Base-by-base conservation (phyloP, 2,888 invertebrate genomes). In the Lepidocyrtoides sp. region DNA sequence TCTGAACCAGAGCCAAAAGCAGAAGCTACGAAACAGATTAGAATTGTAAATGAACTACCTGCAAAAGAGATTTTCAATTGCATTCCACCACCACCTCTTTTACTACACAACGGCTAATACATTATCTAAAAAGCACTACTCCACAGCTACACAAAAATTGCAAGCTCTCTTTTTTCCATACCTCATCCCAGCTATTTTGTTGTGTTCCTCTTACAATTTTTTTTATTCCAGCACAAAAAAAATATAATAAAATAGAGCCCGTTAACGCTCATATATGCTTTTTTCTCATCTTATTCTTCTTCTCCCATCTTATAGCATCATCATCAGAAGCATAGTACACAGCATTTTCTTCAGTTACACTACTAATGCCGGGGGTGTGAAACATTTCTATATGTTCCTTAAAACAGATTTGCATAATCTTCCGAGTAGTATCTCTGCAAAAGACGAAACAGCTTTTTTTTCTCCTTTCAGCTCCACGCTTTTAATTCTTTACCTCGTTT, bases 31-130 rank as follows among this genome's bases (percentile, higher is more conserved):
- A 60, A 69, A 69, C 51, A 85, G 60, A 92, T 92, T 92, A 92
- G 88, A 90, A 92, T 92, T 92, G 92, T 88, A 90, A 92, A 92
- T 92, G 91, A 92, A 92, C 91, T 92, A 92, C 92, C 92, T 92
- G 92, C 92, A 92, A 92, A 89, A 92, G 92, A 92, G 92, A 92
- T 92, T 92, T 91, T 88, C 89, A 86, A 91, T 92, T 92, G 92
- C 92, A 92, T 92, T 91, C 91, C 90, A 75, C 85, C 91, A 77
- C 54, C 36, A 23, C 17, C 17, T n/a, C 77, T 20, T 5, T 14
- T 14, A 14, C 51, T 14, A 20, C 44, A 26, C 32, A 41, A 44
- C 17, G 48, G 23, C 66, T 86, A 86, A 72, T 51, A 36, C 41
- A 82, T 66, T 69, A 69, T 84, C 84, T 54, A 48, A 48, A 48